Percentiles rank a stretch among this genome's conserved stretches.
Conservation (phyloP, 1,140 invertebrate species). For the Ditylenchus dipsaci region DNA sequence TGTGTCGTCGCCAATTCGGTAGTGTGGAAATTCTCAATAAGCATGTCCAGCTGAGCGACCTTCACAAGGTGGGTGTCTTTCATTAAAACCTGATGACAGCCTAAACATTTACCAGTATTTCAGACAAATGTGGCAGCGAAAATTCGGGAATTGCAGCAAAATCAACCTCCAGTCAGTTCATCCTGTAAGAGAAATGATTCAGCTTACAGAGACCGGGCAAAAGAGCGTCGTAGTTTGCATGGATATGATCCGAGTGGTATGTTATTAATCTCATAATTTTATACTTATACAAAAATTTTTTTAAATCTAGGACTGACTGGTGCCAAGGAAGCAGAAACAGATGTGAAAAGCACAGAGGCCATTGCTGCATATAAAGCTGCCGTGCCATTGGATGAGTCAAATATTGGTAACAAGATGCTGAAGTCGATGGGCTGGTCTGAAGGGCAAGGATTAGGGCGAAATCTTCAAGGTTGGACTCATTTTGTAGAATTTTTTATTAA, state of each 20-base stretch:
- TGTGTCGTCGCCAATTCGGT: slow-evolving; percentile 90
- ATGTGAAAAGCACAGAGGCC: slow-evolving; percentile 16
- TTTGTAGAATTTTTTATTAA: neutral
- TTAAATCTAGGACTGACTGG: slow-evolving; percentile 22
- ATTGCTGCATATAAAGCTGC: slow-evolving; percentile 22
- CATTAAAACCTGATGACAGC: neutral
- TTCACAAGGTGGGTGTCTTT: slow-evolving; percentile 72
- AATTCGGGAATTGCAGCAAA: slow-evolving; percentile 25
- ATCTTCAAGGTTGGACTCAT: slow-evolving; percentile 71
- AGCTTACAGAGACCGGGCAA: slow-evolving; percentile 83
- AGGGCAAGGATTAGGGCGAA: slow-evolving; percentile 85
- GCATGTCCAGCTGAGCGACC: slow-evolving; percentile 84
- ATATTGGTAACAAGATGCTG: slow-evolving; percentile 80
- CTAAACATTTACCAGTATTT: slow-evolving; percentile 2
- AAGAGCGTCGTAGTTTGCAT: slow-evolving; percentile 87
- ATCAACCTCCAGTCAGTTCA: neutral
- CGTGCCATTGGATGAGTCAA: slow-evolving; percentile 42
- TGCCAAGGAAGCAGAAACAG: slow-evolving; percentile 6
- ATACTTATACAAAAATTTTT: neutral
- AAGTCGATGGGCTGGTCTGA: slow-evolving; percentile 99
- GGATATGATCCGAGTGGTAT: slow-evolving; percentile 62
- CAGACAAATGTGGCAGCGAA: slow-evolving; percentile 39
- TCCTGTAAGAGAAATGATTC: neutral
- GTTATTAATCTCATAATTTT: slow-evolving; percentile 1
- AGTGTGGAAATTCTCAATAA: slow-evolving; percentile 80